Evolutionary conservation across 2,113 vertebrate genomes (phyloP).

Genomic region (Gadus chalcogrammus): DNA sequence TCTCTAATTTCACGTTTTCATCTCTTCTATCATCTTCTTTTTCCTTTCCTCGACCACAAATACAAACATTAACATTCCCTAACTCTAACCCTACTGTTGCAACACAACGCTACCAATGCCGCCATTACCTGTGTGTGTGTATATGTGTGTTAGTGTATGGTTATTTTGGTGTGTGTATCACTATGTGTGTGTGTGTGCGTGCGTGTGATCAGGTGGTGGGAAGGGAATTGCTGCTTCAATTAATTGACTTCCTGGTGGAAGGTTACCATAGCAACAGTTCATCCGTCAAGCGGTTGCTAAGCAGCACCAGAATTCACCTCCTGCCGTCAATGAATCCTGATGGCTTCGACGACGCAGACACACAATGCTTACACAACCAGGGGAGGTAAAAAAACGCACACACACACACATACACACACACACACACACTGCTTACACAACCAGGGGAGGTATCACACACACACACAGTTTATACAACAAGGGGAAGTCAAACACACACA

Average conservation of each 20-base stretch:
- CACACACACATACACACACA: constrained; percentile 10
- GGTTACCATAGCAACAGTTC: constrained; percentile 73
- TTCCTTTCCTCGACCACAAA: too few relatives aligned
- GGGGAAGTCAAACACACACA: too few relatives aligned
- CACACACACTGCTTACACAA: too few relatives aligned
- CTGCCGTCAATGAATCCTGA: constrained; percentile 96
- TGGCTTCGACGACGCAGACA: constrained; percentile 79
- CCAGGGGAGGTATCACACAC: background rate
- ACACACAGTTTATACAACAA: background rate
- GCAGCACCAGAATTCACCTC: constrained; percentile 85
- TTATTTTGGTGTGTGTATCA: too few relatives aligned
- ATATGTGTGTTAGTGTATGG: too few relatives aligned
- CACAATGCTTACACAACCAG: constrained; percentile 66
- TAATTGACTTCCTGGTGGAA: constrained; percentile 82
- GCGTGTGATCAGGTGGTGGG: constrained; percentile 79
- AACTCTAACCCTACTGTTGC: too few relatives aligned
- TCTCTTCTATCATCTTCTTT: too few relatives aligned
- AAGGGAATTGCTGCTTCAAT: constrained; percentile 84
- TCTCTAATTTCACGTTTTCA: too few relatives aligned
- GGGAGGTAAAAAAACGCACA: constrained; percentile 76
- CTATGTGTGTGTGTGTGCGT: constrained; percentile 15
- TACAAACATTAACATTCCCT: too few relatives aligned
- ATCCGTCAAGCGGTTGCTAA: constrained; percentile 73
- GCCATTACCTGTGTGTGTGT: too few relatives aligned
- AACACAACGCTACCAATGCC: too few relatives aligned